A percentile compares a stretch with the other conserved stretches of the same genome.
These are phyloP conservation scores for Mallotus villosus DNA, from an alignment of 2,797 vertebrate genomes.

Conservation along the genomic window DNA sequence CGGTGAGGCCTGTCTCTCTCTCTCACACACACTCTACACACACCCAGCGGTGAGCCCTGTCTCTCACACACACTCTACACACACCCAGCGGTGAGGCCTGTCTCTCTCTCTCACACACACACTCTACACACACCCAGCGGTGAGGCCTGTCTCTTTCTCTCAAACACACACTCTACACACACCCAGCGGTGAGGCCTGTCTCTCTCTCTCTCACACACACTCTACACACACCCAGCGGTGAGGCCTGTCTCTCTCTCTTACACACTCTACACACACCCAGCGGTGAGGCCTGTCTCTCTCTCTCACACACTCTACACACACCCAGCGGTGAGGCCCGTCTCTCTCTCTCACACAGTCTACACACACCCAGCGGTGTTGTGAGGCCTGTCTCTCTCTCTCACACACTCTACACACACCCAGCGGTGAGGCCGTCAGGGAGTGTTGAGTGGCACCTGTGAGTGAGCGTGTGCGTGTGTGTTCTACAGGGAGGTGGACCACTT, in stretches of 20 bases:
- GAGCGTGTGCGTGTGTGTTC: conserved; percentile 27
- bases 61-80: conserved; percentile 1
- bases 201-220: conserved; percentile 3
- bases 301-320: conserved; percentile 1
- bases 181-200: neutral
- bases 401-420: neutral
- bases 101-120: conserved; percentile 6
- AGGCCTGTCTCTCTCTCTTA: conserved; percentile 4
- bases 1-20: conserved; percentile 1
- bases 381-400: neutral
- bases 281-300: conserved; percentile 1
- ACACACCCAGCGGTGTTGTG: neutral
- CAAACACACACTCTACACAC: neutral
- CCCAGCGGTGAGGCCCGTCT: neutral
- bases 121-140: neutral
- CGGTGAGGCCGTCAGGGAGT: conserved; percentile 10
- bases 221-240: neutral
- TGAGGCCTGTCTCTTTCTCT: conserved; percentile 4
- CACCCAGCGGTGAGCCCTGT: conserved; percentile 1
- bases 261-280: neutral
- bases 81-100: neutral
- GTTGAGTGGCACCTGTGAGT: conserved; percentile 17
- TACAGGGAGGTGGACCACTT: conserved; percentile 38
- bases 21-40: conserved; percentile 2
- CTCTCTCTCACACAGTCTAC: conserved; percentile 1